A percentile compares a stretch with the other conserved stretches of the same genome.
These are phyloP conservation scores for Scotopteryx bipunctaria DNA, from an alignment of 2,888 invertebrate genomes.

Conservation along the genomic window DNA sequence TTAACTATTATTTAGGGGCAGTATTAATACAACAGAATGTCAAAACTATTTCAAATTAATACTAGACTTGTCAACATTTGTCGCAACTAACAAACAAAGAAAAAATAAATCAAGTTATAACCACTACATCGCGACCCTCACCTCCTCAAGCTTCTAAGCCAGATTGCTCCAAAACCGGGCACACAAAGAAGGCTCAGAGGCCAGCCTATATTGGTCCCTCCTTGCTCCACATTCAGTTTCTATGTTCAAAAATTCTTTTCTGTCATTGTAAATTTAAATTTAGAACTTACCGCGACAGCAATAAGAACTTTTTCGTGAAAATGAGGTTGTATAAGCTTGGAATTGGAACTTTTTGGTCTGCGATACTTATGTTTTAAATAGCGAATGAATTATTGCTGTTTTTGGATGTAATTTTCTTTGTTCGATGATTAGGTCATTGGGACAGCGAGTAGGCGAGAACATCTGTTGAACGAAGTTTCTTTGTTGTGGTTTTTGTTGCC, in stretches of 20 bases:
- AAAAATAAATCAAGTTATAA: slow-evolving; percentile 72
- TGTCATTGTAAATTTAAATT: slow-evolving; percentile 56
- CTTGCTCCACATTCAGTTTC: slow-evolving; percentile 58
- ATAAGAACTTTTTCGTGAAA: slow-evolving; percentile 38
- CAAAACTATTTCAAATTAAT: slow-evolving; percentile 47
- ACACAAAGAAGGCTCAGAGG: slow-evolving; percentile 66
- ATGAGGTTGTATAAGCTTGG: slow-evolving; percentile 26
- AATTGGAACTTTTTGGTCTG: slow-evolving; percentile 24
- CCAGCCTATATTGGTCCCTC: slow-evolving; percentile 48
- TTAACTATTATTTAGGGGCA: too few species aligned
- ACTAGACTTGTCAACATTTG: slow-evolving; percentile 71
- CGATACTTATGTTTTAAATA: slow-evolving; percentile 58
- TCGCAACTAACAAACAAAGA: slow-evolving; percentile 76
- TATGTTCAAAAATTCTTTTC: slow-evolving; percentile 53
- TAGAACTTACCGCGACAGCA: slow-evolving; percentile 47
- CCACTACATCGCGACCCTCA: slow-evolving; percentile 50
- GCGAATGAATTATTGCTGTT: slow-evolving; percentile 47
- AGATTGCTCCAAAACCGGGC: slow-evolving; percentile 44
- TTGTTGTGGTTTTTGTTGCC: slow-evolving; percentile 29
- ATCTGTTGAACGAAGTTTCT: slow-evolving; percentile 20
- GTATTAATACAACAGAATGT: slow-evolving; percentile 3
- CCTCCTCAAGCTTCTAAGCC: slow-evolving; percentile 46
- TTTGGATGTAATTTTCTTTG: slow-evolving; percentile 34
- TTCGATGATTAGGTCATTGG: slow-evolving; percentile 36
- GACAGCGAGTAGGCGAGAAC: slow-evolving; percentile 21